Conservation (phyloP, 1,140 invertebrate genomes). For the Parapsyche elsis region DNA sequence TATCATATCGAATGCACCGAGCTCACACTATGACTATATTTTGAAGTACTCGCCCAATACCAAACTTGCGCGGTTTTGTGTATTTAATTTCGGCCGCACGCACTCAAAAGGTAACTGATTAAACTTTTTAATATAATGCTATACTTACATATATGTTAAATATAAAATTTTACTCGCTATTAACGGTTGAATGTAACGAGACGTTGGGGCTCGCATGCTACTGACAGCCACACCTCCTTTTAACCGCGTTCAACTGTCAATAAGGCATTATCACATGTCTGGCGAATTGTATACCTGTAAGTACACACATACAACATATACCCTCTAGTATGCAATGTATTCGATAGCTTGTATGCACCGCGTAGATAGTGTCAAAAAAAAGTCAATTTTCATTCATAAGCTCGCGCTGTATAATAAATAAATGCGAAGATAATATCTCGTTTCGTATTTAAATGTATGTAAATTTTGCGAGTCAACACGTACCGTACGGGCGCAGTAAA, state of each 20-base stretch:
- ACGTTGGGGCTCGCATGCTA: neutral
- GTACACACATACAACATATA: no score
- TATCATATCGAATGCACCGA: no score
- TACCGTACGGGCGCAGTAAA: no score
- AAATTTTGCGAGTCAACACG: neutral
- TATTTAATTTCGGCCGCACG: neutral
- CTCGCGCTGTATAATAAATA: neutral
- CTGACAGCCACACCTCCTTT: slow-evolving; percentile 31
- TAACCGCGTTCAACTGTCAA: slow-evolving; percentile 27
- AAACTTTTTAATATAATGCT: no score
- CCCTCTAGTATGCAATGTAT: no score
- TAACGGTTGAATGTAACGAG: neutral
- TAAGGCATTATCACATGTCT: neutral
- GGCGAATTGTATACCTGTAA: neutral
- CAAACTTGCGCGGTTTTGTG: neutral
- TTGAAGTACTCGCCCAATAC: no score
- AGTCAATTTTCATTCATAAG: neutral
- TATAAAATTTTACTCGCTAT: neutral
- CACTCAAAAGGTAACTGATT: neutral
- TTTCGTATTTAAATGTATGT: neutral
- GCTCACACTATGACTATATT: no score
- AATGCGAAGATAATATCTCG: neutral
- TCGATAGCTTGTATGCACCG: no score
- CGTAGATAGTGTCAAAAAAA: no score
- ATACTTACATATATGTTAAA: no score